A percentile compares a stretch with the other conserved stretches of the same genome.
These are phyloP conservation scores for Drosophila seclusa DNA, from an alignment of 2,888 invertebrate species.

Conservation along the genomic window DNA sequence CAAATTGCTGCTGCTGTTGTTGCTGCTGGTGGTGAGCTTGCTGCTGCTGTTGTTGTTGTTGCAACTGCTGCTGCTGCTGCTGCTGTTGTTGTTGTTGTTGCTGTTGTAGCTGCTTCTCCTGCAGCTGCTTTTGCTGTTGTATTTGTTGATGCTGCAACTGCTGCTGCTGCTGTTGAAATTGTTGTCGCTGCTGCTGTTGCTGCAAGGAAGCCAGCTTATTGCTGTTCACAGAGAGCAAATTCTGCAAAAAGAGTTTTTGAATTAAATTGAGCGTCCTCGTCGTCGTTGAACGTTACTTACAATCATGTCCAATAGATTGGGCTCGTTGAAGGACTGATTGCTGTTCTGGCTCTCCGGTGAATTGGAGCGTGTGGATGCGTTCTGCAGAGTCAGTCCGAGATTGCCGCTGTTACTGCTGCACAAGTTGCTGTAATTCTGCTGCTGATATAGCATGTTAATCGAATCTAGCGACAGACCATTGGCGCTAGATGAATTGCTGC, in stretches of 20 bases:
- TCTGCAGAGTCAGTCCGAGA: slow-evolving; percentile 63
- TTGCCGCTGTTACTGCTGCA: slow-evolving; percentile 51
- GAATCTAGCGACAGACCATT: slow-evolving; percentile 81
- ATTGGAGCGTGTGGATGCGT: slow-evolving; percentile 83
- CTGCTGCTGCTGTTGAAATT: slow-evolving; percentile 66
- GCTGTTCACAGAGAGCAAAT: slow-evolving; percentile 77
- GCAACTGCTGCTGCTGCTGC: slow-evolving; percentile 41
- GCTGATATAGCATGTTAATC: slow-evolving; percentile 79
- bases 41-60: slow-evolving; percentile 31
- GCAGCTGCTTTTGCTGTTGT: slow-evolving; percentile 57
- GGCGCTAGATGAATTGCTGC: slow-evolving; percentile 82
- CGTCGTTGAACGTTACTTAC: slow-evolving; percentile 57
- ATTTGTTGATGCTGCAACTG: slow-evolving; percentile 43
- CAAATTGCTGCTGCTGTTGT: slow-evolving; percentile 59
- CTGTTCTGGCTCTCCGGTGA: slow-evolving; percentile 84
- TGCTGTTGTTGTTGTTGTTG: slow-evolving; percentile 43
- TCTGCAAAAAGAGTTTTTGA: slow-evolving; percentile 60
- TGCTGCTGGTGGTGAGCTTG: slow-evolving; percentile 34
- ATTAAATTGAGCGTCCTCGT: neutral
- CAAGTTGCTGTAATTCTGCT: slow-evolving; percentile 57
- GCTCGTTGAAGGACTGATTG: slow-evolving; percentile 81
- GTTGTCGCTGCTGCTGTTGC: slow-evolving; percentile 70
- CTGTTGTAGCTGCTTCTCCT: slow-evolving; percentile 26
- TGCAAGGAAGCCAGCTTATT: slow-evolving; percentile 68
- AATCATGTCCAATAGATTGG: slow-evolving; percentile 83